Percentiles rank a stretch among this genome's conserved stretches.
Evolutionary conservation across 2,888 invertebrate species (phyloP).

Genomic region (Caenorhabditis drosophilae): DNA sequence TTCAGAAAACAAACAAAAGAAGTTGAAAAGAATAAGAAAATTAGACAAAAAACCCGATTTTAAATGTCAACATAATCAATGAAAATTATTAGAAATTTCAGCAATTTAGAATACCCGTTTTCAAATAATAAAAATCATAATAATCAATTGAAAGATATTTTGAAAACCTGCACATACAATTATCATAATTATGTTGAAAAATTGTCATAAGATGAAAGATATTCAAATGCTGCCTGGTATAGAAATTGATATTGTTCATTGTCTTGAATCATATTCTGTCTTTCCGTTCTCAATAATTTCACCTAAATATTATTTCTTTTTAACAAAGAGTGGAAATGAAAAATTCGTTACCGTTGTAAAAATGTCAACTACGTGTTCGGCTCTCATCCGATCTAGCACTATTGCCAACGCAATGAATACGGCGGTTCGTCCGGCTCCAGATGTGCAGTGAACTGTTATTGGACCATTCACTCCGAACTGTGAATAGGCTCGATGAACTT

Average conservation of each 20-base stretch:
- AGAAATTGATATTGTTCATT: constrained; percentile 99
- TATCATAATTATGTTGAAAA: constrained; percentile 10
- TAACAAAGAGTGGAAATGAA: neutral
- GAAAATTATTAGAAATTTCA: too few species aligned
- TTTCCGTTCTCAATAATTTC: constrained; percentile 93
- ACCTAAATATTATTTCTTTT: constrained; percentile 69
- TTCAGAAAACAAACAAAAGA: too few species aligned
- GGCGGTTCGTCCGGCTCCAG: constrained; percentile 96
- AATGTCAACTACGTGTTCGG: constrained; percentile 96
- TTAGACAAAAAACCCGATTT: too few species aligned
- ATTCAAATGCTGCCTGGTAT: constrained; percentile 96
- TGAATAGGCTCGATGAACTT: constrained; percentile 97
- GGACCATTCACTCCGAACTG: constrained; percentile 99
- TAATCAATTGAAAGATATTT: too few species aligned
- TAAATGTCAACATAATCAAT: too few species aligned
- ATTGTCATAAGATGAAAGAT: constrained; percentile 74
- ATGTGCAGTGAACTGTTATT: constrained; percentile 83
- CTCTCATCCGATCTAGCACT: constrained; percentile 96
- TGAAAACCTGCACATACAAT: too few species aligned
- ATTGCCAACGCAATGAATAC: constrained; percentile 97
- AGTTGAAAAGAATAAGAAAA: too few species aligned
- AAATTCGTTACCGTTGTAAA: constrained; percentile 82
- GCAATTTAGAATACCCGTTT: too few species aligned
- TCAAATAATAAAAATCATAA: too few species aligned
- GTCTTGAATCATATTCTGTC: constrained; percentile 99